These are phyloP conservation scores for Thalpophila matura DNA, from an alignment of 2,888 invertebrate species.

Conservation along the genomic window DNA sequence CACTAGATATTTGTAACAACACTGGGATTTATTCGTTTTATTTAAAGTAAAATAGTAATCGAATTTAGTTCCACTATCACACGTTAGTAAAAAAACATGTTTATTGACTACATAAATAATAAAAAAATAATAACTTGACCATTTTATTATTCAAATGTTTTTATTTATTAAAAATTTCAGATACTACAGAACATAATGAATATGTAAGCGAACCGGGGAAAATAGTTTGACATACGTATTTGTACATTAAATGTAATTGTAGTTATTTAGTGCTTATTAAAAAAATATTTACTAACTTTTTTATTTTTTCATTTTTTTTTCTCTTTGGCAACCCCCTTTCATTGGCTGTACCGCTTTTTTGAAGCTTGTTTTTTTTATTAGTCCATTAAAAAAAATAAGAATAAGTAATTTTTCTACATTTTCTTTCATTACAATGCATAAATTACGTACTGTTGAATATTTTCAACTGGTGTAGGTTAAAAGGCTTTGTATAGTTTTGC, in stretches of 20 bases:
- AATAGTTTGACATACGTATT: conserved; percentile 47
- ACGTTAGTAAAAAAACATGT: neutral
- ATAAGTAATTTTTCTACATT: too few relatives aligned
- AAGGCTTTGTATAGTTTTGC: conserved; percentile 23
- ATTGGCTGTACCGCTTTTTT: conserved; percentile 50
- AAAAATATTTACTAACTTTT: conserved; percentile 58
- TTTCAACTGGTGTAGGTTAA: conserved; percentile 28
- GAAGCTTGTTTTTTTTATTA: conserved; percentile 36
- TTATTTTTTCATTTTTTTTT: conserved; percentile 64
- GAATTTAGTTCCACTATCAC: neutral
- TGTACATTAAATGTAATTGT: conserved; percentile 53
- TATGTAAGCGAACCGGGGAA: conserved; percentile 64
- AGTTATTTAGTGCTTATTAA: conserved; percentile 63
- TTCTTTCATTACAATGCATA: conserved; percentile 7
- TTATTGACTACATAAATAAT: neutral
- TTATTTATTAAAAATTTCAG: conserved; percentile 69
- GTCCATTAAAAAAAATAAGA: too few relatives aligned
- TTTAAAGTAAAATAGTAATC: neutral
- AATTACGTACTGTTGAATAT: neutral
- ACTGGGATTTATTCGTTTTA: conserved; percentile 7
- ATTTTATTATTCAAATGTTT: conserved; percentile 34
- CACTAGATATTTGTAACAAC: conserved; percentile 6
- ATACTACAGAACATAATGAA: conserved; percentile 74
- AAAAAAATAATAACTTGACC: conserved; percentile 21
- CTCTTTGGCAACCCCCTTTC: conserved; percentile 57